phyloP scores from a whole-genome alignment of 2,888 invertebrate genomes.

The Caenorhabditis imperialis region DNA sequence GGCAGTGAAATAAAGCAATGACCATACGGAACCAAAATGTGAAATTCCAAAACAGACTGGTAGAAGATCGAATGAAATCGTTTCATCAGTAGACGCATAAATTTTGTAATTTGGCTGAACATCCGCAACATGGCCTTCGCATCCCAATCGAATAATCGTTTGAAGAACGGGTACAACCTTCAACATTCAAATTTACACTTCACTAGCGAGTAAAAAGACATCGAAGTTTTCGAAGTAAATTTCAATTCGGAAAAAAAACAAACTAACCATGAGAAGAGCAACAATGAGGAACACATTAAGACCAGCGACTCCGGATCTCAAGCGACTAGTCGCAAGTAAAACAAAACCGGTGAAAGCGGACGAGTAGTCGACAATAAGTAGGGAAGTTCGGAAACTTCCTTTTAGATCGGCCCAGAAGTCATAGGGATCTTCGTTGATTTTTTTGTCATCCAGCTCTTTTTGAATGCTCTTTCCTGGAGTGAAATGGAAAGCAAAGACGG shows the following conservation, averaged over 20 bases:
- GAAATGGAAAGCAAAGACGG: constrained; percentile 52
- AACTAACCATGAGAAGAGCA: constrained; percentile 54
- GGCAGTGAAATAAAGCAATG: constrained; percentile 61
- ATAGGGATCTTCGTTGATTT: constrained; percentile 54
- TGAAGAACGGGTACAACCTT: constrained; percentile 61
- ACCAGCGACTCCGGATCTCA: constrained; percentile 58
- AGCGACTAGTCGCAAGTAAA: constrained; percentile 58
- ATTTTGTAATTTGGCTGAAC: constrained; percentile 62
- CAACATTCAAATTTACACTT: too few relatives aligned
- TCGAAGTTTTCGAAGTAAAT: too few relatives aligned
- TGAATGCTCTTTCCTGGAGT: constrained; percentile 8
- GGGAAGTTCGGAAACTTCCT: constrained; percentile 62
- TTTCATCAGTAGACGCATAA: constrained; percentile 65
- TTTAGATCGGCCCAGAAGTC: constrained; percentile 66
- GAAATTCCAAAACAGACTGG: constrained; percentile 67
- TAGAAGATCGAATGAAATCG: constrained; percentile 62
- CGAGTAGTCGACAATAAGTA: constrained; percentile 64
- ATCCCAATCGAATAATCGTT: constrained; percentile 60
- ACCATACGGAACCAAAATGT: constrained; percentile 56
- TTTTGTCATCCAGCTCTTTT: constrained; percentile 31
- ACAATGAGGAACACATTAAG: constrained; percentile 53
- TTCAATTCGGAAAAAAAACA: not conserved
- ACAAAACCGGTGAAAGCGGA: constrained; percentile 64
- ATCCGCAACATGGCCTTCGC: constrained; percentile 64
- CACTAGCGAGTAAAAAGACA: too few relatives aligned